These are phyloP conservation scores for Hippocampus guttulatus DNA, from an alignment of 2,113 vertebrate species.

Conservation along the genomic window DNA sequence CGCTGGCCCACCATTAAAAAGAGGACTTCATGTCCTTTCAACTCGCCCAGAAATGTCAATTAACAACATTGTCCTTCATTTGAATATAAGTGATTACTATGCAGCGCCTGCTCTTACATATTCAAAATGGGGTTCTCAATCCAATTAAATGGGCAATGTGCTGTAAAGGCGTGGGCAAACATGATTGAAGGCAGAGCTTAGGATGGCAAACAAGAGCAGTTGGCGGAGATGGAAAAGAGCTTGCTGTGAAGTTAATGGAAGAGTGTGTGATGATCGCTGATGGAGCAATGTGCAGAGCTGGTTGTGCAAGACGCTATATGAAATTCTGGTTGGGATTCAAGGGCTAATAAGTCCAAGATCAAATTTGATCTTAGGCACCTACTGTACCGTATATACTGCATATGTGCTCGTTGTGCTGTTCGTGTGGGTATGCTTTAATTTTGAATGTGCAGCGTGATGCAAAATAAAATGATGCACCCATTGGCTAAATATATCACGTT, in stretches of 20 bases:
- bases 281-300: conserved; percentile 45
- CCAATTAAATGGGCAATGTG: conserved; percentile 71
- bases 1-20: conserved; percentile 30
- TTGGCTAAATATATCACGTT: conserved; percentile 27
- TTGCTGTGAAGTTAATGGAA: conserved; percentile 72
- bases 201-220: conserved; percentile 73
- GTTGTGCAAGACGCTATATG: conserved; percentile 28
- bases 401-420: conserved; percentile 20
- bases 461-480: conserved; percentile 5
- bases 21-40: conserved; percentile 34
- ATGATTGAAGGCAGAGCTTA: conserved; percentile 70
- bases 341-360: conserved; percentile 18
- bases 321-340: conserved; percentile 23
- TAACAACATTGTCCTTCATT: conserved; percentile 63
- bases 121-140: conserved; percentile 66
- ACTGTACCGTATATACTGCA: conserved; percentile 12
- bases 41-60: conserved; percentile 61
- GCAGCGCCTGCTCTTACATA: conserved; percentile 63
- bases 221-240: conserved; percentile 57
- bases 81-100: conserved; percentile 72
- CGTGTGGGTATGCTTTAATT: conserved; percentile 16
- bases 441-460: background rate
- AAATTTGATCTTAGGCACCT: conserved; percentile 16
- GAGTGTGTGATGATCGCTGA: conserved; percentile 64
- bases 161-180: conserved; percentile 72